These are phyloP conservation scores for Drosophila kuntzei DNA, from an alignment of 2,888 invertebrate species.

Conservation along the genomic window DNA sequence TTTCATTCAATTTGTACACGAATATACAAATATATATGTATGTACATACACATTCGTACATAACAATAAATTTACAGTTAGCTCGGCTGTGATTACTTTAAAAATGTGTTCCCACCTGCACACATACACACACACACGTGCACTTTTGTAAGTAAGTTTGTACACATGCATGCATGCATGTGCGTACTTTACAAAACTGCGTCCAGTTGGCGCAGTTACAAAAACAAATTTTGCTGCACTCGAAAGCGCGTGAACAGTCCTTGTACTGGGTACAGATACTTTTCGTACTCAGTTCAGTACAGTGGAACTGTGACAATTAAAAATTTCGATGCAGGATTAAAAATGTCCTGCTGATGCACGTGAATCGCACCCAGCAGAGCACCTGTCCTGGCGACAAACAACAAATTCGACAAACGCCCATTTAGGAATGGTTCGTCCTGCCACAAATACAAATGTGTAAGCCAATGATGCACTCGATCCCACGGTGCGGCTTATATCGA, in stretches of 20 bases:
- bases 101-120: conserved; percentile 43
- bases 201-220: conserved; percentile 44
- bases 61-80: conserved; percentile 56
- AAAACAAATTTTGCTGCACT: conserved; percentile 71
- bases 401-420: conserved; percentile 64
- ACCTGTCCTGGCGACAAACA: conserved; percentile 72
- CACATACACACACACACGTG: conserved; percentile 2
- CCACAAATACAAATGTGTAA: conserved; percentile 74
- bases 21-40: conserved; percentile 40
- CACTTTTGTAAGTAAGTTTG: neutral
- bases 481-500: conserved; percentile 81
- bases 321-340: conserved; percentile 70
- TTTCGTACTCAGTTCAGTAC: conserved; percentile 29
- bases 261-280: conserved; percentile 29
- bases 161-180: conserved; percentile 8
- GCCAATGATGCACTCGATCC: conserved; percentile 35
- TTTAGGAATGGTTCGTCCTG: conserved; percentile 44
- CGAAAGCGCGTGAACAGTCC: conserved; percentile 51
- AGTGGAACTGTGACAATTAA: conserved; percentile 73
- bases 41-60: conserved; percentile 33
- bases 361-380: conserved; percentile 6
- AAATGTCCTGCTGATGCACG: conserved; percentile 27
- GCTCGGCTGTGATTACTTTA: conserved; percentile 47
- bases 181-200: conserved; percentile 43
- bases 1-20: conserved; percentile 43